Percentiles rank a stretch among this genome's conserved stretches.
Conservation (phyloP, 2,797 vertebrate species). For the Sebastolobus alascanus region DNA sequence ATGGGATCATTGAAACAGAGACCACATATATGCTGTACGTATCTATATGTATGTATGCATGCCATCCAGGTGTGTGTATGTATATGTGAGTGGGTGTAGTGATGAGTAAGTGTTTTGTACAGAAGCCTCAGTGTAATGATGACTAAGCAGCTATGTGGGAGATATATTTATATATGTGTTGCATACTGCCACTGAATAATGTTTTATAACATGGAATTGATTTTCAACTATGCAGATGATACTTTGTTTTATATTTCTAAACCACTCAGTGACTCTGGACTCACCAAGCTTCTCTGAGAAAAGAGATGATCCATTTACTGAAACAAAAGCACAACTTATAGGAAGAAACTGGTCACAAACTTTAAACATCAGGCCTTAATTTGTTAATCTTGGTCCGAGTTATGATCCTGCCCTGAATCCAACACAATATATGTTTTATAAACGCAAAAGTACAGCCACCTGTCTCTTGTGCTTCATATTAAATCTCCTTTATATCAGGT, state of each 20-base stretch:
- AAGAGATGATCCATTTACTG: neutral
- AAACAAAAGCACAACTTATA: neutral
- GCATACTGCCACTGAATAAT: too few relatives aligned
- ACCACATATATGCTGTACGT: neutral
- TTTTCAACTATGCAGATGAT: neutral
- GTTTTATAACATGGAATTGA: neutral
- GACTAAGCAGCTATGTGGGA: neutral
- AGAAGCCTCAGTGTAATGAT: neutral
- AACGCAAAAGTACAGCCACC: neutral
- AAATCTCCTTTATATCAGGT: neutral
- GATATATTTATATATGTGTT: neutral
- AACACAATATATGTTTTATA: too few relatives aligned
- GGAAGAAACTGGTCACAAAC: neutral
- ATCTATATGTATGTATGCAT: neutral
- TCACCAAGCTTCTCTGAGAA: neutral
- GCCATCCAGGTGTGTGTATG: neutral
- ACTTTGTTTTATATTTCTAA: neutral
- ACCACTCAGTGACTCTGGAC: neutral
- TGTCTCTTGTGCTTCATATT: too few relatives aligned
- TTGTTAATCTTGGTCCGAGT: neutral
- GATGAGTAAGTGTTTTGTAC: neutral
- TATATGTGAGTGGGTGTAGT: neutral
- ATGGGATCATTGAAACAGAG: neutral
- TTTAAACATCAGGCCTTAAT: neutral
- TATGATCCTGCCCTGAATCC: too few relatives aligned